Evolutionary conservation across 1,140 invertebrate species (phyloP).

Genomic region (Dufourea novaeangliae): DNA sequence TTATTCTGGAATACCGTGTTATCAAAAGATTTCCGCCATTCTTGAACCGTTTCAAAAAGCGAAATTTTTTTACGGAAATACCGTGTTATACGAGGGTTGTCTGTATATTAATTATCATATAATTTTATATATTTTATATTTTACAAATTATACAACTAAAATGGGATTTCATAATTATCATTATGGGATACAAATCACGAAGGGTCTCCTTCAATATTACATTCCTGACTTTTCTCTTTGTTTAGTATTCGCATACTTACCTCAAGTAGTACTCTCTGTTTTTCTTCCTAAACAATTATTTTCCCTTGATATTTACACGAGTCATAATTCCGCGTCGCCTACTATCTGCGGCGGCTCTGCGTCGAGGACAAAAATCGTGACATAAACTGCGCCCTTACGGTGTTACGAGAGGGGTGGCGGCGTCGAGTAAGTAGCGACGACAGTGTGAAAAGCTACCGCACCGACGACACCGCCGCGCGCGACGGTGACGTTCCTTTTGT

Average conservation of each 20-base stretch:
- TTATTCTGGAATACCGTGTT: no score
- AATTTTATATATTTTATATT: no score
- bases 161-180: no score
- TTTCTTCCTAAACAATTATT: not conserved
- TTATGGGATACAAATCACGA: no score
- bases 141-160: no score
- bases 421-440: constrained; percentile 54
- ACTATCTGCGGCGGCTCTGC: not conserved
- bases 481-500: constrained; percentile 51
- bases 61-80: no score
- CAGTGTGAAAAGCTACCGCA: constrained; percentile 55
- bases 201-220: no score
- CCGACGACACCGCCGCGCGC: constrained; percentile 25
- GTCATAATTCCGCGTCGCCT: not conserved
- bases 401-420: constrained; percentile 32
- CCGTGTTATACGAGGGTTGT: no score
- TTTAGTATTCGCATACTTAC: not conserved
- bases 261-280: not conserved
- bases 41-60: no score
- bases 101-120: no score
- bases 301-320: not conserved
- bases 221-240: no score
- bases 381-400: constrained; percentile 44
- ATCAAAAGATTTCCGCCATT: no score
- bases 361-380: constrained; percentile 44